phyloP scores from a whole-genome alignment of 2,113 vertebrate species.

The Capricornis sumatraensis region DNA sequence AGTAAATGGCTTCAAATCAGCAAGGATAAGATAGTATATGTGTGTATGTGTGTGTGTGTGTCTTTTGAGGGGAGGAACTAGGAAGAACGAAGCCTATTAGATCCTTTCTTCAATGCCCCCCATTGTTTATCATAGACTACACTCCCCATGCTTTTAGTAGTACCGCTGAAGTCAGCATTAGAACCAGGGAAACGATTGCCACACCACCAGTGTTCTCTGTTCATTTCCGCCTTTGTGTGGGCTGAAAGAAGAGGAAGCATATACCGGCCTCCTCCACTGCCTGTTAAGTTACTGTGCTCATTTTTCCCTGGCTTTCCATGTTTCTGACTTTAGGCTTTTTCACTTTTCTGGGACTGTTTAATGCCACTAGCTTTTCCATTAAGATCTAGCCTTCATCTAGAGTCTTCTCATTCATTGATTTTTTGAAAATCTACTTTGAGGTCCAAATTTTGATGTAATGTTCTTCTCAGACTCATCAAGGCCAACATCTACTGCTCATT shows the following conservation, averaged over 20 bases:
- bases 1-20: not conserved
- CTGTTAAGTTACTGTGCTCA: not conserved
- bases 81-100: not conserved
- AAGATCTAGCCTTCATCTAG: not conserved
- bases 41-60: not conserved
- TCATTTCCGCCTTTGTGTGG: not conserved
- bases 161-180: not conserved
- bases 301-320: not conserved
- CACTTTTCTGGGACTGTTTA: not conserved
- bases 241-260: not conserved
- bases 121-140: not conserved
- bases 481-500: not conserved
- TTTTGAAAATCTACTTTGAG: not conserved
- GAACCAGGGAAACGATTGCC: not conserved
- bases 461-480: not conserved
- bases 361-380: not conserved
- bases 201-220: not conserved
- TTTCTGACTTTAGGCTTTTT: not conserved
- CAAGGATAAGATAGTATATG: not conserved
- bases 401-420: not conserved
- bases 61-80: not conserved
- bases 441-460: not conserved
- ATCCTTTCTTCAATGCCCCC: not conserved
- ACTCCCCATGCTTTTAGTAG: not conserved
- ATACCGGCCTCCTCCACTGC: not conserved